Percentiles rank a stretch among this genome's conserved stretches.
These are phyloP conservation scores for Tyria jacobaeae DNA, from an alignment of 2,888 invertebrate genomes.

Conservation along the genomic window DNA sequence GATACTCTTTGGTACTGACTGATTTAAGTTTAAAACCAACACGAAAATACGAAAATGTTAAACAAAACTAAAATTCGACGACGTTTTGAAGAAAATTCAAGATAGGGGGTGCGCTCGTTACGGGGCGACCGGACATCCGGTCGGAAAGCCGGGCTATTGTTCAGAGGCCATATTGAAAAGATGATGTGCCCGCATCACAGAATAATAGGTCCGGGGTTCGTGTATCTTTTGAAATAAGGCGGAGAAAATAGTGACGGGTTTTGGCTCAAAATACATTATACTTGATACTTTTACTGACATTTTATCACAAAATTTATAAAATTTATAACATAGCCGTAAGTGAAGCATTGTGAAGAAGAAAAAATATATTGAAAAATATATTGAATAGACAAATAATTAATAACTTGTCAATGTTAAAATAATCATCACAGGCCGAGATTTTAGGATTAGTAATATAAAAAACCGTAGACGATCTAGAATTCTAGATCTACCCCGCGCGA, in stretches of 20 bases:
- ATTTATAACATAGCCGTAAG: neutral
- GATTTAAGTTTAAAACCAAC: neutral
- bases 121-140: constrained; percentile 73
- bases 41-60: constrained; percentile 16
- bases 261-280: constrained; percentile 49
- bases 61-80: constrained; percentile 36
- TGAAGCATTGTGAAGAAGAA: neutral
- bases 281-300: constrained; percentile 35
- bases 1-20: neutral
- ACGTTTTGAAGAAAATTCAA: constrained; percentile 61
- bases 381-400: too few species aligned
- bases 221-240: constrained; percentile 51
- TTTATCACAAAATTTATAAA: constrained; percentile 4
- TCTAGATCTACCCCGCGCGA: too few species aligned
- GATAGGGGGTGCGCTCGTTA: constrained; percentile 73
- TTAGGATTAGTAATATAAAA: too few species aligned
- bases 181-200: constrained; percentile 72
- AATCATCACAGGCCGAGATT: too few species aligned
- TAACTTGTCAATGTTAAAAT: too few species aligned
- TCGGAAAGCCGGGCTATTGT: constrained; percentile 76
- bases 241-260: constrained; percentile 59
- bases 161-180: constrained; percentile 80
- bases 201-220: constrained; percentile 66
- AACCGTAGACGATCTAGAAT: too few species aligned
- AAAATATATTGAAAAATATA: too few species aligned